Conservation (phyloP, 2,888 invertebrate genomes). For the Macaria liturata region DNA sequence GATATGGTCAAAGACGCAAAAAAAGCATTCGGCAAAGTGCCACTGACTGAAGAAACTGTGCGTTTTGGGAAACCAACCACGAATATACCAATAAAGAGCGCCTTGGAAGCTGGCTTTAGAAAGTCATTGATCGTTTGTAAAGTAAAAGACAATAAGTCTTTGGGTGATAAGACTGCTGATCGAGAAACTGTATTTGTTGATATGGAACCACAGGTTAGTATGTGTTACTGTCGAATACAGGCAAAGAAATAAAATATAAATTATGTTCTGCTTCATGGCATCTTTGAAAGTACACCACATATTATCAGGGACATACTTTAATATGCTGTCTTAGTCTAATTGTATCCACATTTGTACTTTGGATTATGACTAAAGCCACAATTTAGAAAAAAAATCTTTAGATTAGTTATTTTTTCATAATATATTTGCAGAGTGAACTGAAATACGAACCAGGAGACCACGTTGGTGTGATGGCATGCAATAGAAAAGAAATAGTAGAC, state of each 20-base stretch:
- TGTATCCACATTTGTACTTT: no score
- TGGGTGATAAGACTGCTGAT: slow-evolving; percentile 82
- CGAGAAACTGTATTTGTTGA: slow-evolving; percentile 84
- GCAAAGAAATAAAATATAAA: no score
- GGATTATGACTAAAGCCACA: no score
- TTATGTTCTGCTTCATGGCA: no score
- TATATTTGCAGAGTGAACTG: slow-evolving; percentile 75
- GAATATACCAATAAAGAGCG: slow-evolving; percentile 48
- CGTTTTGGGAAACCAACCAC: slow-evolving; percentile 84
- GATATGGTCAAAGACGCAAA: slow-evolving; percentile 92
- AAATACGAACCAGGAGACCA: slow-evolving; percentile 96
- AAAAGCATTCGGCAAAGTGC: slow-evolving; percentile 88
- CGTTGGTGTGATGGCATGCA: slow-evolving; percentile 94
- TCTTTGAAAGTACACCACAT: no score
- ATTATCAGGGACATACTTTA: no score
- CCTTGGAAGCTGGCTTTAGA: slow-evolving; percentile 61
- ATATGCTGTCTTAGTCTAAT: no score
- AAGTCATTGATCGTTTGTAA: slow-evolving; percentile 77
- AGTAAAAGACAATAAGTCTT: slow-evolving; percentile 80
- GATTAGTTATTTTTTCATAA: no score
- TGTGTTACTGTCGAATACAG: no score
- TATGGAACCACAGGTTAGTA: slow-evolving; percentile 74
- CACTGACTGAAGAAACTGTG: slow-evolving; percentile 89
- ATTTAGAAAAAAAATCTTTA: no score
- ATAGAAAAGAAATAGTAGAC: slow-evolving; percentile 90